Base-by-base conservation (phyloP, 2,113 vertebrate species). In the Platysternon megacephalum region DNA sequence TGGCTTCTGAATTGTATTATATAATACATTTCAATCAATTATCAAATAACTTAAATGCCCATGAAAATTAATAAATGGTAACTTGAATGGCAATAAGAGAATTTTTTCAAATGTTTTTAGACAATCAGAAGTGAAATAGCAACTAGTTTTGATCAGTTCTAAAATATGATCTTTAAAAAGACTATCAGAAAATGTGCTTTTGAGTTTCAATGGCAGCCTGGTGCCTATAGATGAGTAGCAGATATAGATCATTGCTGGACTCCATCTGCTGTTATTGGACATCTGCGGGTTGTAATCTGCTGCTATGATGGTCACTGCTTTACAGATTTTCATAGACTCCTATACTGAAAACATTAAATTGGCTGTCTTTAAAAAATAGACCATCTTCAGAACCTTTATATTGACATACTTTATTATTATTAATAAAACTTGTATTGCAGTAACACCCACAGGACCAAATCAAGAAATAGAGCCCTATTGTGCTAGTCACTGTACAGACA, bases 211-310 rank as follows among this genome's bases (percentile, higher is more conserved):
- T 85, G 3, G 24, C 82, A 88, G 79, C 5, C 1, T 84, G 9
- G 1, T 82, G 3, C 16, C 84, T 95, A 46, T 55, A 48, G 32
- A 81, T 6, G 0, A 22, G 9, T 79, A 17, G 32, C 56, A 80
- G 56, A 53, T 39, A 68, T 35, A 85, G 42, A 16, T 32, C 8
- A 21, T 46, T 81, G 10, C 17, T 94, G 42, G 76, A 83, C 81
- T 94, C 39, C 44, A 49, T 88, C 65, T 91, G 28, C 78, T 91
- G 26, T 55, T 19, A 22, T 9, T 90, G 32, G 44, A 53, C 29
- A 46, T 82, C 74, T 97, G 52, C 49, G 88, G 26, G 10, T 26
- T 93, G 7, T 74, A 88, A 88, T 42, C 14, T 91, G 65, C 94
- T 49, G 1, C 32, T 88, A 10, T 55, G 61, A 55, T 19, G 3